Evolutionary conservation across 2,113 vertebrate genomes (phyloP).

Genomic region (Gambusia affinis): DNA sequence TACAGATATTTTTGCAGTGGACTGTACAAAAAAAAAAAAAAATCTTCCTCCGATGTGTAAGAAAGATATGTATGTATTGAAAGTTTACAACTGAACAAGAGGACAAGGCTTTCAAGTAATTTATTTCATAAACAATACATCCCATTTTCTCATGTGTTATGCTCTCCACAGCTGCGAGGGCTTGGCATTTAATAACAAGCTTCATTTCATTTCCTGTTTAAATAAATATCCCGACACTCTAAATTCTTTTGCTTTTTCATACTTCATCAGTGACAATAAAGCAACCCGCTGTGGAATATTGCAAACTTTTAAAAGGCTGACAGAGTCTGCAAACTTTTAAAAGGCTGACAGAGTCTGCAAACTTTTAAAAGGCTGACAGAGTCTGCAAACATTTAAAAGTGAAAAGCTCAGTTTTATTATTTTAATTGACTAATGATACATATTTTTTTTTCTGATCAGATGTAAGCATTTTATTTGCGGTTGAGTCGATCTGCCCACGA

Average conservation of each 20-base stretch:
- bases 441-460: conserved; percentile 54
- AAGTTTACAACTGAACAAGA: background rate
- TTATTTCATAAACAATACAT: conserved; percentile 17
- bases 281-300: conserved; percentile 27
- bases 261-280: conserved; percentile 25
- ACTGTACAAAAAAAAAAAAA: background rate
- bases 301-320: conserved; percentile 28
- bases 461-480: conserved; percentile 51
- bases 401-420: background rate
- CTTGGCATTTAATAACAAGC: conserved; percentile 3
- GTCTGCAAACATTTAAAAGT: background rate
- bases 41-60: background rate
- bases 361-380: too few relatives aligned
- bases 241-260: conserved; percentile 40
- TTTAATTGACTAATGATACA: background rate
- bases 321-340: conserved; percentile 56
- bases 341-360: too few relatives aligned
- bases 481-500: conserved; percentile 51
- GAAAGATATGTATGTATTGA: background rate
- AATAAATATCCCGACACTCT: conserved; percentile 43
- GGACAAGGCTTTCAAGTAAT: background rate
- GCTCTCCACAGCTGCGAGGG: conserved; percentile 9
- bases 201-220: conserved; percentile 21
- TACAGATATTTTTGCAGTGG: background rate
- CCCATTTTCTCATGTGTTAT: conserved; percentile 4